Base-by-base conservation (phyloP, 92 coral and sea anemone genomes). In the Zoanthus sociatus region DNA sequence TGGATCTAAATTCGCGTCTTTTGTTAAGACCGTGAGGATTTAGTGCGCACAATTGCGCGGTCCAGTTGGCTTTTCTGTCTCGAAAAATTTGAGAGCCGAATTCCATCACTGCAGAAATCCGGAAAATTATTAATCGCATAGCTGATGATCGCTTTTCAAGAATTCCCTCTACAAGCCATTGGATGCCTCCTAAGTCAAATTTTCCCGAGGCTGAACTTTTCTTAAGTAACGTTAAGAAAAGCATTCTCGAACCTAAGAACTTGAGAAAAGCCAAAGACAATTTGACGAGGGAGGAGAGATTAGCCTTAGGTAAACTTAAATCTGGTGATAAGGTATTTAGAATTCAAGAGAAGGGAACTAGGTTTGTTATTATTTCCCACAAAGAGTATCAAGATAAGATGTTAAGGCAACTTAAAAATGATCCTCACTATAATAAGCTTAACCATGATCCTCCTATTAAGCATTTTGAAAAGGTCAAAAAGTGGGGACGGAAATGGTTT, bases 171-270 rank as follows among this genome's bases (percentile, higher is more conserved):
- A 56, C 77, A 30, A 89, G 84, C 58, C 63, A 83, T 54, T 83
- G 91, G 88, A 89, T 83, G 79, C 91, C 88, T 5, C 91, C 84
- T 14, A 89, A 89, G 63, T 89, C 84, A 2, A 31, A 51, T 42
- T 74, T 68, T 17, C 91, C 87, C 11, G 87, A 87, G 33, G 86
- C 82, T 31, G 91, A 88, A 89, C 84, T 89, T n/a, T 84, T 89
- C 82, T 18, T 84, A 45, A 72, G 61, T 44, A 73, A 89, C 48
- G 70, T 89, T 14, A 83, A 46, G 37, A 83, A 89, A 33, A 88
- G 77, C 20, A 58, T 88, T 51, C 17, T 88, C 9, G 77, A 88
- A 13, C 86, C 87, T 54, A 32, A 68, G 10, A 72, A 82, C 71
- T 44, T 83, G 45, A 82, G 83, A 64, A 54, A 20, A 46, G 67